These are phyloP conservation scores for Drosophila niveifrons DNA, from an alignment of 2,888 invertebrate species.

Conservation along the genomic window DNA sequence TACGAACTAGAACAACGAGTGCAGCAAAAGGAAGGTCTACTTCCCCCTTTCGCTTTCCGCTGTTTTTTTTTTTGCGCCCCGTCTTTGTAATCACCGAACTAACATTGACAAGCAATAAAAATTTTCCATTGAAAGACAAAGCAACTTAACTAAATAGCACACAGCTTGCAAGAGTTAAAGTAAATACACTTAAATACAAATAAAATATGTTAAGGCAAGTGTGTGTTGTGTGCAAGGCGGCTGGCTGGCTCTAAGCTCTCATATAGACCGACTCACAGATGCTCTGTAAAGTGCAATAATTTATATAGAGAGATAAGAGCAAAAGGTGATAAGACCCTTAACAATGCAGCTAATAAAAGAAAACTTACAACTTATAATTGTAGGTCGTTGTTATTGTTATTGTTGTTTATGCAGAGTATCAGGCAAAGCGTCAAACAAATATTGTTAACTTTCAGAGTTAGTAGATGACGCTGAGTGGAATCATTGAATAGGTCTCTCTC, in stretches of 20 bases:
- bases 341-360: background rate
- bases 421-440: constrained; percentile 31
- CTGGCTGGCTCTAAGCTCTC: too few species aligned
- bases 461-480: constrained; percentile 41
- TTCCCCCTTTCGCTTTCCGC: constrained; percentile 9
- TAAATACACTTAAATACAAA: constrained; percentile 55
- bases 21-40: background rate
- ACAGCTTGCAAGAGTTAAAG: constrained; percentile 41
- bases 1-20: background rate
- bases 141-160: constrained; percentile 64
- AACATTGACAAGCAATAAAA: constrained; percentile 50
- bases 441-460: constrained; percentile 43
- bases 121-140: constrained; percentile 53
- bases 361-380: background rate
- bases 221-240: too few species aligned
- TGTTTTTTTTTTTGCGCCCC: background rate
- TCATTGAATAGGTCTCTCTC: constrained; percentile 35
- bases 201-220: constrained; percentile 52
- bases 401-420: constrained; percentile 17
- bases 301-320: background rate
- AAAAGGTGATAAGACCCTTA: background rate
- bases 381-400: background rate
- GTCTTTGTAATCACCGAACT: constrained; percentile 18
- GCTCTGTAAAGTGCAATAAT: constrained; percentile 12
- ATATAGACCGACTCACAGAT: background rate